A percentile compares a stretch with the other conserved stretches of the same genome.
phyloP scores from a whole-genome alignment of 1,140 invertebrate species.

The Chelonus insularis region DNA sequence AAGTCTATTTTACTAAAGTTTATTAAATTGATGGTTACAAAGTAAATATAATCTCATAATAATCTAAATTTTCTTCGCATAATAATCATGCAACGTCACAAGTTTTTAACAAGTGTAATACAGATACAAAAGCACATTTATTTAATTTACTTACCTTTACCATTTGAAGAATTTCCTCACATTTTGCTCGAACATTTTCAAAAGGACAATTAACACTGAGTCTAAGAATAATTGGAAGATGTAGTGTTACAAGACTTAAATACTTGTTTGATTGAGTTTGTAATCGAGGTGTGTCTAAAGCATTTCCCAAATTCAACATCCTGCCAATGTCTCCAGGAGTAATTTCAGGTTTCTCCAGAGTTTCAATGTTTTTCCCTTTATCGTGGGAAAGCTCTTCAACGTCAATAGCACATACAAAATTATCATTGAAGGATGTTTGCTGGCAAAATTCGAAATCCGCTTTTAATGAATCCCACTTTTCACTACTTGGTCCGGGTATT shows the following conservation, averaged over 20 bases:
- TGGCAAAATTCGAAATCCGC: no score
- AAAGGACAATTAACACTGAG: slow-evolving; percentile 65
- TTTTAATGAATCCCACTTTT: background rate
- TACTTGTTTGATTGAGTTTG: slow-evolving; percentile 58
- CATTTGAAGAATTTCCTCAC: slow-evolving; percentile 62
- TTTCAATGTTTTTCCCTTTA: slow-evolving; percentile 47
- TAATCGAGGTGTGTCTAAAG: slow-evolving; percentile 54
- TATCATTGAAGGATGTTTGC: no score
- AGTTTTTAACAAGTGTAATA: no score
- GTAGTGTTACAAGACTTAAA: slow-evolving; percentile 61
- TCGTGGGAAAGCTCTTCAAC: slow-evolving; percentile 44
- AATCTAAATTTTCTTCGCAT: no score
- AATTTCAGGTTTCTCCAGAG: slow-evolving; percentile 48
- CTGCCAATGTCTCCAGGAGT: slow-evolving; percentile 56
- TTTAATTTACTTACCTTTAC: slow-evolving; percentile 57
- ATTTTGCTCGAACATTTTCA: slow-evolving; percentile 63
- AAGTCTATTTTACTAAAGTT: no score
- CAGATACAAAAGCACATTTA: no score
- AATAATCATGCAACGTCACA: no score
- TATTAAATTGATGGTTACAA: no score
- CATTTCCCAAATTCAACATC: slow-evolving; percentile 56
- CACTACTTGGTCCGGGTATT: background rate
- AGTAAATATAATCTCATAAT: no score
- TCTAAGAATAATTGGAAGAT: slow-evolving; percentile 64
- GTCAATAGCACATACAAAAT: background rate